Percentiles rank a stretch among this genome's conserved stretches.
Evolutionary conservation across 2,888 invertebrate species (phyloP).

Genomic region (Amphipyra tragopoginis): DNA sequence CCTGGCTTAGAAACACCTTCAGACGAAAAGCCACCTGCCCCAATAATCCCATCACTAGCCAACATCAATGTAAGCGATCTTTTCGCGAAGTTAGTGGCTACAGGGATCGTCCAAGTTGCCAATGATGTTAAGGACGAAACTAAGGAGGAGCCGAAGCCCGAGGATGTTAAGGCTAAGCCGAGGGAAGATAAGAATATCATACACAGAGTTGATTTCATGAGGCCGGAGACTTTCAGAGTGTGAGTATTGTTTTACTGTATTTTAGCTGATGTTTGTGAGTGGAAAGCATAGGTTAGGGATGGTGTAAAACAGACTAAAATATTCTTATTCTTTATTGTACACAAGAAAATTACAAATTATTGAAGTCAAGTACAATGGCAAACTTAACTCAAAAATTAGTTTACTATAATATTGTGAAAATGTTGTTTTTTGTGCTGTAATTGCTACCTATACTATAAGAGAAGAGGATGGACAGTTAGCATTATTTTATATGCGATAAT

Average conservation of each 20-base stretch:
- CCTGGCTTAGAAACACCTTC: conserved; percentile 79
- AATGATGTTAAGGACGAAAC: conserved; percentile 65
- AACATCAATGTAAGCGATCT: conserved; percentile 94
- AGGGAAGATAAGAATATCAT: conserved; percentile 83
- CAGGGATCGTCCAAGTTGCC: conserved; percentile 87
- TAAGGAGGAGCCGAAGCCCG: conserved; percentile 64
- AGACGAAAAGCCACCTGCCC: conserved; percentile 72
- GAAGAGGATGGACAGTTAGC: no score
- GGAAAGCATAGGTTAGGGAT: no score
- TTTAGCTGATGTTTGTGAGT: not conserved
- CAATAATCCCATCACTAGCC: conserved; percentile 70
- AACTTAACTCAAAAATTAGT: no score
- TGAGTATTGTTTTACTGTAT: conserved; percentile 76
- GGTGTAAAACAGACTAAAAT: no score
- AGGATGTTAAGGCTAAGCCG: conserved; percentile 65
- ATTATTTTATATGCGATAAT: no score
- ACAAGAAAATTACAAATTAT: no score
- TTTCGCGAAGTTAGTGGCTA: conserved; percentile 95
- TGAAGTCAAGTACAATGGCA: no score
- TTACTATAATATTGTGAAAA: no score
- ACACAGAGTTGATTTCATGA: conserved; percentile 91
- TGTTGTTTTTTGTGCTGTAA: no score
- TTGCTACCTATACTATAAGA: no score
- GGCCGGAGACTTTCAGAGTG: conserved; percentile 93
- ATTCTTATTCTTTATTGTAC: no score